Conservation (phyloP, 35 echinoderm and acorn worm genomes). For the Stichopus chloronotus region DNA sequence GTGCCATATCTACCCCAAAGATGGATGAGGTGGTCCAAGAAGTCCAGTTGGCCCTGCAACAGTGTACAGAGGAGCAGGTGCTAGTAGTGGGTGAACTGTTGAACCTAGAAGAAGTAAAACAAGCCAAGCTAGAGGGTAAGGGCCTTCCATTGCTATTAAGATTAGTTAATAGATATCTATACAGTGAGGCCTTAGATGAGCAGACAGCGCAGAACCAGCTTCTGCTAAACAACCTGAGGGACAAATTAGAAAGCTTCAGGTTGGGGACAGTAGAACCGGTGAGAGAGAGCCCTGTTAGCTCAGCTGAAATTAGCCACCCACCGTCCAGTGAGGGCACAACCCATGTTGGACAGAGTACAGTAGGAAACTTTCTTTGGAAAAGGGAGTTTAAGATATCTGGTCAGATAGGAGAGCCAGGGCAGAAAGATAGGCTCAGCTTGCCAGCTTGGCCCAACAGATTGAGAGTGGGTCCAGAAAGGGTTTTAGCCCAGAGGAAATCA, state of each 20-base stretch:
- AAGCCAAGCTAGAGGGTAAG: neutral
- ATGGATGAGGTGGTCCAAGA: neutral
- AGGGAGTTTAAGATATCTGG: slow-evolving; percentile 65
- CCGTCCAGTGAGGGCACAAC: neutral
- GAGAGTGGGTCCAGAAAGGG: slow-evolving; percentile 41
- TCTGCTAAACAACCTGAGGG: neutral
- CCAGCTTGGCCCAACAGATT: slow-evolving; percentile 51
- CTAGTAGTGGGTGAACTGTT: neutral
- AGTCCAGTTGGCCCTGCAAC: neutral
- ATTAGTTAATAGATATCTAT: slow-evolving; percentile 5
- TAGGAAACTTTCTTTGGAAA: neutral
- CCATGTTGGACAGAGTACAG: neutral
- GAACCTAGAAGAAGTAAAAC: neutral
- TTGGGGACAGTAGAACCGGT: neutral
- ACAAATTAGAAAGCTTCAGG: slow-evolving; percentile 14
- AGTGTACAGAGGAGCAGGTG: neutral
- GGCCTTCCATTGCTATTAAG: neutral
- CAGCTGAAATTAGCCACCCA: neutral
- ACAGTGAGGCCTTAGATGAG: slow-evolving; percentile 35
- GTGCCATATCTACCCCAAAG: neutral
- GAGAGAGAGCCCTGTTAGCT: neutral
- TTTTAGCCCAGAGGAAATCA: slow-evolving; percentile 30
- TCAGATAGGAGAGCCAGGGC: slow-evolving; percentile 69
- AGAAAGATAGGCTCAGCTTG: slow-evolving; percentile 48
- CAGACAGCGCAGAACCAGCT: neutral